These are phyloP conservation scores for Charanyca ferruginea DNA, from an alignment of 2,888 invertebrate genomes.

Conservation along the genomic window DNA sequence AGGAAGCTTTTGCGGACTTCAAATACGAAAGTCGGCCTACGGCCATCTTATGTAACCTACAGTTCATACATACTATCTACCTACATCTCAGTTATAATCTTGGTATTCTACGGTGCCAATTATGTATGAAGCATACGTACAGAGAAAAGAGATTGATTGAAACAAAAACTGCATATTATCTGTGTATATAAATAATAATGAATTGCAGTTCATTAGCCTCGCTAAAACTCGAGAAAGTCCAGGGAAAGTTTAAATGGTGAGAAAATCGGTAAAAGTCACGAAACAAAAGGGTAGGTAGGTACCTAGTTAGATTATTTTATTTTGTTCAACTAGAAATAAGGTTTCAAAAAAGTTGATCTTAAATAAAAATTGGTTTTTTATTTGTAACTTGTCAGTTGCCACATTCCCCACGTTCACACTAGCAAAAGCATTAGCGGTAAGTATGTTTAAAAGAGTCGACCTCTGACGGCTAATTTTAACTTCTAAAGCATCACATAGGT, in stretches of 20 bases:
- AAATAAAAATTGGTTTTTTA: too few species aligned
- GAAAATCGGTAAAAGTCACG: too few species aligned
- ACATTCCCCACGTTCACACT: not conserved
- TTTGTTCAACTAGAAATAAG: too few species aligned
- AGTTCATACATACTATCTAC: not conserved
- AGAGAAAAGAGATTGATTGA: not conserved
- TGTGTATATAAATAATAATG: too few species aligned
- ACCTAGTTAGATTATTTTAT: too few species aligned
- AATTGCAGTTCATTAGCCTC: too few species aligned
- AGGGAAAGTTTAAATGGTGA: too few species aligned
- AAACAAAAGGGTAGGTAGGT: too few species aligned
- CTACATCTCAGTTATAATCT: slow-evolving; percentile 2
- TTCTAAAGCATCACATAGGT: not conserved
- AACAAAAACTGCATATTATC: too few species aligned
- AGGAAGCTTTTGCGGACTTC: slow-evolving; percentile 47
- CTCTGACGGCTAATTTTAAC: not conserved
- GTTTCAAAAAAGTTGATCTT: too few species aligned
- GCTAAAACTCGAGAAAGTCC: too few species aligned
- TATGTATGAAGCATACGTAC: not conserved
- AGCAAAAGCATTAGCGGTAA: too few species aligned
- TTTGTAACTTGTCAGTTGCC: not conserved
- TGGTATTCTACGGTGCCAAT: not conserved
- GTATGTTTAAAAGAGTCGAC: not conserved
- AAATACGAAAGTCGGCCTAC: slow-evolving; percentile 40
- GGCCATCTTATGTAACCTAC: slow-evolving; percentile 20